phyloP scores from a whole-genome alignment of 2,797 vertebrate genomes.

The Menidia menidia region DNA sequence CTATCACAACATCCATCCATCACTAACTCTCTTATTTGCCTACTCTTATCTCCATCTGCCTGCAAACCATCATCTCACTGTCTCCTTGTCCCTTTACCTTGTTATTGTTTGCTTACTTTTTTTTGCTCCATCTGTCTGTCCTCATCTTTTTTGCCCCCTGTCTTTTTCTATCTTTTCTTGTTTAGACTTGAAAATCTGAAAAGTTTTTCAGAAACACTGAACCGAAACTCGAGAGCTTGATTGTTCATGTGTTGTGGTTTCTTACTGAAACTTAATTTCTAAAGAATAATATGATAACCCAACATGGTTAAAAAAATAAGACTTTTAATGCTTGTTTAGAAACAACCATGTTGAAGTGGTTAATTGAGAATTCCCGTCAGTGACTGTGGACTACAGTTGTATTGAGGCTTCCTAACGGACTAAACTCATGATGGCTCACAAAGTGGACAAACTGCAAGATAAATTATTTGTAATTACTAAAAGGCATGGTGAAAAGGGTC shows the following conservation, averaged over 20 bases:
- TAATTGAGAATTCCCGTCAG: too few relatives aligned
- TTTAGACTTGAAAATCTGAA: slow-evolving; percentile 12
- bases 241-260: background rate
- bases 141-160: slow-evolving; percentile 1
- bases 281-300: background rate
- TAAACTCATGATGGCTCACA: too few relatives aligned
- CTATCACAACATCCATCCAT: slow-evolving; percentile 63
- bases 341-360: too few relatives aligned
- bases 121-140: slow-evolving; percentile 28
- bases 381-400: too few relatives aligned
- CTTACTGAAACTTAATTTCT: background rate
- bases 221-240: background rate
- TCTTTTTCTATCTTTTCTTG: slow-evolving; percentile 21
- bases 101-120: slow-evolving; percentile 42
- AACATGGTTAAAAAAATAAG: background rate
- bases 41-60: slow-evolving; percentile 68
- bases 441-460: too few relatives aligned
- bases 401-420: too few relatives aligned
- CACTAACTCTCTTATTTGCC: slow-evolving; percentile 66
- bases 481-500: too few relatives aligned
- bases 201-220: slow-evolving; percentile 8
- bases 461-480: too few relatives aligned
- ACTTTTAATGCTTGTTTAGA: too few relatives aligned
- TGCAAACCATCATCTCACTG: slow-evolving; percentile 34
- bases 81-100: slow-evolving; percentile 45